A percentile compares a stretch with the other conserved stretches of the same genome.
phyloP scores from a whole-genome alignment of 2,113 vertebrate species.

The Hypomesus transpacificus region DNA sequence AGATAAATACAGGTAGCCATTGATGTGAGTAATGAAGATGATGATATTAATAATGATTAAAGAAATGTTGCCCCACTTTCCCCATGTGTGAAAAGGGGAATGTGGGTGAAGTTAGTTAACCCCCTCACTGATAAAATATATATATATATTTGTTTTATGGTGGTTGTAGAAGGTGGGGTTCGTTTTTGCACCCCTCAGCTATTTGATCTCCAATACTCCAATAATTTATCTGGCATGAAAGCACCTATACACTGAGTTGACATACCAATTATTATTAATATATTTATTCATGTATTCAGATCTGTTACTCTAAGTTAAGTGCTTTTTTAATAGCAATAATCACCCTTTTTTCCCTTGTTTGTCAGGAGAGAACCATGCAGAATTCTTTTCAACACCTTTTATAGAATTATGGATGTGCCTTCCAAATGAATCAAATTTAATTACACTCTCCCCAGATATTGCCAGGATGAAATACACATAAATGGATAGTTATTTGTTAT shows the following conservation, averaged over 20 bases:
- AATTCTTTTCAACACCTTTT: constrained; percentile 87
- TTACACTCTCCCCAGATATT: constrained; percentile 49
- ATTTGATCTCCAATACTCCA: constrained; percentile 15
- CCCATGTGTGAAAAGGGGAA: constrained; percentile 2
- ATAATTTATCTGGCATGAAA: constrained; percentile 49
- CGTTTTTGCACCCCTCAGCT: constrained; percentile 30
- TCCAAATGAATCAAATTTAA: constrained; percentile 74
- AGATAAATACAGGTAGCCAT: constrained; percentile 38
- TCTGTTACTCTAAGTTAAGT: constrained; percentile 61
- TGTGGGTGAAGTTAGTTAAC: not conserved
- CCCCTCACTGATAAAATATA: constrained; percentile 14
- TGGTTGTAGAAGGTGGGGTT: constrained; percentile 20
- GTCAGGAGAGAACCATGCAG: constrained; percentile 68
- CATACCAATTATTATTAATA: constrained; percentile 25
- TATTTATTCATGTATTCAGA: constrained; percentile 26
- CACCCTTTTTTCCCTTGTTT: constrained; percentile 75
- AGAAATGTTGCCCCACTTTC: constrained; percentile 24
- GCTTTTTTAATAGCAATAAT: constrained; percentile 90
- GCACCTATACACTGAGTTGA: constrained; percentile 44
- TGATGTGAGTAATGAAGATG: constrained; percentile 28
- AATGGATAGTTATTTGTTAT: constrained; percentile 38
- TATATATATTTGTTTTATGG: constrained; percentile 35
- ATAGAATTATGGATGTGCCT: constrained; percentile 97
- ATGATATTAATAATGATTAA: constrained; percentile 15
- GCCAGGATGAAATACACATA: constrained; percentile 40